Evolutionary conservation across 2,888 invertebrate genomes (phyloP).

Genomic region (Trachelus troglodyta): DNA sequence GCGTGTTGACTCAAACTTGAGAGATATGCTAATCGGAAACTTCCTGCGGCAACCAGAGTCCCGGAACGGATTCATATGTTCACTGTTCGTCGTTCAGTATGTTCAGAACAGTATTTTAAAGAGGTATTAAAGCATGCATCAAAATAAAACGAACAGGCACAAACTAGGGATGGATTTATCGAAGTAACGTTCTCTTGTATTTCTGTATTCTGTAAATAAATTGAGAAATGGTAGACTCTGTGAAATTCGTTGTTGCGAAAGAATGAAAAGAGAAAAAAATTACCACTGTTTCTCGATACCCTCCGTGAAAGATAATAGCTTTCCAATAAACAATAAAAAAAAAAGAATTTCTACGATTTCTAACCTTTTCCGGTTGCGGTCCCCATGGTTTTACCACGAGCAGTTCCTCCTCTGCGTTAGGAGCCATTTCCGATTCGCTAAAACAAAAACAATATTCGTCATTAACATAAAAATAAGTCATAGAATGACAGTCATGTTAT

Average conservation of each 20-base stretch:
- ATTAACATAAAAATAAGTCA: background rate
- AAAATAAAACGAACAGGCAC: background rate
- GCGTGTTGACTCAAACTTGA: slow-evolving; percentile 10
- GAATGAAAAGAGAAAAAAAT: background rate
- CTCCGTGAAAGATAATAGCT: background rate
- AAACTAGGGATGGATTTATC: too few relatives aligned
- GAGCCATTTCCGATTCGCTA: slow-evolving; percentile 65
- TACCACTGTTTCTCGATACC: background rate
- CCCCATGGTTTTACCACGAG: slow-evolving; percentile 59
- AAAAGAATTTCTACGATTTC: background rate
- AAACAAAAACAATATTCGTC: slow-evolving; percentile 32
- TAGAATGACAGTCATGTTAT: background rate
- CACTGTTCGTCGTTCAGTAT: background rate
- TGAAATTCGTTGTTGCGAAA: background rate
- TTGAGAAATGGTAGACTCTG: background rate
- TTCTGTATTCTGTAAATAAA: background rate
- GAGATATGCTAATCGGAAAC: slow-evolving; percentile 51
- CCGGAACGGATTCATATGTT: background rate
- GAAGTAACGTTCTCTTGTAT: background rate
- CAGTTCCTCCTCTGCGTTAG: slow-evolving; percentile 63
- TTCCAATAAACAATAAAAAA: background rate
- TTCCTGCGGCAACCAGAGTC: slow-evolving; percentile 35
- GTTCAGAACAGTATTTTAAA: background rate
- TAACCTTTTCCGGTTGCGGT: slow-evolving; percentile 61
- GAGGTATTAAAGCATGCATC: background rate